phyloP scores from a whole-genome alignment of 2,888 invertebrate species.

The Chamaedrilus cognettii region DNA sequence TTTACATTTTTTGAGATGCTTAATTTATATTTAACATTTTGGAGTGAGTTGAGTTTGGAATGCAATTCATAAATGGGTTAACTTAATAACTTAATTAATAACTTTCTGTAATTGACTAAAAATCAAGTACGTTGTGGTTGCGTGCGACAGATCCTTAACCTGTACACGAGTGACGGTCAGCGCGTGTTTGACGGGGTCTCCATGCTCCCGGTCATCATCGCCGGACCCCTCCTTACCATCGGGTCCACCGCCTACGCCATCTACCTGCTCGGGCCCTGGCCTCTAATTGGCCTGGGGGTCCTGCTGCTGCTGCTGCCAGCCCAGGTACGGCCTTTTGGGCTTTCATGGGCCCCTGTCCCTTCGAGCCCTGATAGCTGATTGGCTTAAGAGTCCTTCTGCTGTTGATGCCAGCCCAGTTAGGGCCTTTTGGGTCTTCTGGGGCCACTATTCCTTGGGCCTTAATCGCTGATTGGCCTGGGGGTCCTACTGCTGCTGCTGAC shows the following conservation, averaged over 20 bases:
- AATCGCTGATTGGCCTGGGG: slow-evolving; percentile 29
- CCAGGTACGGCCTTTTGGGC: slow-evolving; percentile 26
- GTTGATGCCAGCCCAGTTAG: too few relatives aligned
- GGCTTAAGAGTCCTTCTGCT: too few relatives aligned
- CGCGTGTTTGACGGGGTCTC: slow-evolving; percentile 24
- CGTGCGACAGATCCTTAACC: slow-evolving; percentile 31
- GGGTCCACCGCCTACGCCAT: slow-evolving; percentile 29
- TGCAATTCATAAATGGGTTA: too few relatives aligned
- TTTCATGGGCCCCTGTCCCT: too few relatives aligned
- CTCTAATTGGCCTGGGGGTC: slow-evolving; percentile 27
- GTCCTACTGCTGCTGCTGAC: slow-evolving; percentile 30
- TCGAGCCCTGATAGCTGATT: too few relatives aligned
- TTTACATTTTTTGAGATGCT: too few relatives aligned
- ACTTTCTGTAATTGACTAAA: too few relatives aligned
- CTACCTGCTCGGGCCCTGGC: slow-evolving; percentile 30
- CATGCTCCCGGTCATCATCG: slow-evolving; percentile 22
- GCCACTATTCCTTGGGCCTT: slow-evolving; percentile 29
- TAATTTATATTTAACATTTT: too few relatives aligned
- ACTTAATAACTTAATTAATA: too few relatives aligned
- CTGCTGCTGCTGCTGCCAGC: slow-evolving; percentile 29
- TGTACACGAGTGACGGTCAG: slow-evolving; percentile 30
- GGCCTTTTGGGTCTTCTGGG: too few relatives aligned
- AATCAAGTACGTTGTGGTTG: too few relatives aligned
- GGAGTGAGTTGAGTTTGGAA: too few relatives aligned
- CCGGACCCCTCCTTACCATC: slow-evolving; percentile 23